A percentile compares a stretch with the other conserved stretches of the same genome.
phyloP scores from a whole-genome alignment of 2,113 vertebrate genomes.

The Lasiurus cinereus region DNA sequence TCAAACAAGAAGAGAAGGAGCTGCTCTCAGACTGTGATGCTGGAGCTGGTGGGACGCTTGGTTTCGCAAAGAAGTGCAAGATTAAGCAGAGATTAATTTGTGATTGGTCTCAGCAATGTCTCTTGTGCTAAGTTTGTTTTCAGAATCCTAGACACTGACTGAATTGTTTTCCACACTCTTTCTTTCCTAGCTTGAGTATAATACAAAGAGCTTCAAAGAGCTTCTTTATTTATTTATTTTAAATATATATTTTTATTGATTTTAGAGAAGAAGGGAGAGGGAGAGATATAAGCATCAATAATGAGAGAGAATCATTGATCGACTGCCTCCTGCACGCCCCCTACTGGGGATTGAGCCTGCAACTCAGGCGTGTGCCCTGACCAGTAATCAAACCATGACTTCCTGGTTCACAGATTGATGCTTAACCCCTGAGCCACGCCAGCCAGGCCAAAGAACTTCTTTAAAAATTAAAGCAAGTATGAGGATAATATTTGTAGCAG shows the following conservation, averaged over 20 bases:
- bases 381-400: no score
- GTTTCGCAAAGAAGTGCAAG: neutral
- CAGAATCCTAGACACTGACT: neutral
- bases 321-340: no score
- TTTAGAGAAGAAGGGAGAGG: no score
- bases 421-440: no score
- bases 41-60: neutral
- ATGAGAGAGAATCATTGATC: no score
- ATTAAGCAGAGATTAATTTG: neutral
- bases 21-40: neutral
- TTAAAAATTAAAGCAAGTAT: neutral
- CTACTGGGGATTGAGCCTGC: no score
- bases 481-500: neutral
- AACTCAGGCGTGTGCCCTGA: no score
- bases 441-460: neutral
- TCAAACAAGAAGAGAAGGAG: neutral
- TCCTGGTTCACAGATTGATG: no score
- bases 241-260: no score
- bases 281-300: no score
- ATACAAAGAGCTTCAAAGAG: slow-evolving; percentile 15
- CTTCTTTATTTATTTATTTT: neutral
- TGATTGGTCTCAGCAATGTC: neutral
- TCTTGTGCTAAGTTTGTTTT: neutral
- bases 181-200: neutral
- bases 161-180: neutral